Conservation (phyloP, 2,797 vertebrate genomes). For the Neosalanx taihuensis region DNA sequence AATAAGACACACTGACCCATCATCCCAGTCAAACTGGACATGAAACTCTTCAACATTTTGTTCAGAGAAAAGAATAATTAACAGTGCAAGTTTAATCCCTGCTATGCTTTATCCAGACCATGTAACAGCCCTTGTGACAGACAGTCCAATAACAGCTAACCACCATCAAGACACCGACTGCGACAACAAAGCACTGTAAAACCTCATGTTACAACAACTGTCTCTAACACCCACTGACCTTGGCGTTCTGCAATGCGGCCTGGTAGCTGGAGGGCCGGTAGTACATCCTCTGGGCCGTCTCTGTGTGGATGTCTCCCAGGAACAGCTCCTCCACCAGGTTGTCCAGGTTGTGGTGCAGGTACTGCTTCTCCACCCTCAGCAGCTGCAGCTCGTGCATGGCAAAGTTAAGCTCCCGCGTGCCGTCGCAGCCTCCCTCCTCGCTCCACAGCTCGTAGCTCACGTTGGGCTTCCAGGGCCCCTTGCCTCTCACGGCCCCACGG, state of each 20-base stretch:
- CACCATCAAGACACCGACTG: background rate
- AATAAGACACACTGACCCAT: conserved; percentile 15
- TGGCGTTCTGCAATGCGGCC: conserved; percentile 87
- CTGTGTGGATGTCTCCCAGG: conserved; percentile 92
- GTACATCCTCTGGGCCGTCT: conserved; percentile 86
- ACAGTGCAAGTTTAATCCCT: background rate
- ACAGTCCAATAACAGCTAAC: background rate
- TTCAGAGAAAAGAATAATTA: background rate
- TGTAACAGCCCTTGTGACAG: background rate
- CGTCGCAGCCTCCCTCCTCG: conserved; percentile 83
- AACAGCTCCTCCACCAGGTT: conserved; percentile 94
- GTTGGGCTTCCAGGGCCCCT: conserved; percentile 74
- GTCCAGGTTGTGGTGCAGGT: conserved; percentile 88
- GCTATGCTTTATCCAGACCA: background rate
- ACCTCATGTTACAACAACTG: background rate
- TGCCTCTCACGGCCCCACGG: conserved; percentile 65
- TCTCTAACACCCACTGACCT: conserved; percentile 69
- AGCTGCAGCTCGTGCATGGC: conserved; percentile 97
- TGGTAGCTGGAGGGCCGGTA: conserved; percentile 95
- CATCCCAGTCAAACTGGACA: background rate
- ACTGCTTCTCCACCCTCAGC: conserved; percentile 91
- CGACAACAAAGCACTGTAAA: background rate
- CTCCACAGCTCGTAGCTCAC: conserved; percentile 82
- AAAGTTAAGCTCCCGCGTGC: conserved; percentile 86
- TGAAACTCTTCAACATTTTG: background rate